Base-by-base conservation (phyloP, 2,113 vertebrate genomes). In the Xyliphius kryptos region DNA sequence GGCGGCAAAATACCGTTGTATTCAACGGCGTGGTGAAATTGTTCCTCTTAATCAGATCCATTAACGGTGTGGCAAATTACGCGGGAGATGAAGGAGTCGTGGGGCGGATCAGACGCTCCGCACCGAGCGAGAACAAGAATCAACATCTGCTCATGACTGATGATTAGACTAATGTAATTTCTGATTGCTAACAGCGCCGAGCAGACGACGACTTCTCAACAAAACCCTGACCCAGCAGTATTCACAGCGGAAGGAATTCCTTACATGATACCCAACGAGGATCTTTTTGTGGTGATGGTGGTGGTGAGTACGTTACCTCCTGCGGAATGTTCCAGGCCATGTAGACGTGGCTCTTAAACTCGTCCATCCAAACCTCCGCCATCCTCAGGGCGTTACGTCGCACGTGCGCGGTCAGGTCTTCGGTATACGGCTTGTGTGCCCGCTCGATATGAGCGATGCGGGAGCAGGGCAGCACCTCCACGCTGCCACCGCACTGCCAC, bases 361-460 rank as follows among this genome's bases (percentile, higher is more conserved):
- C 96, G 21, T 98, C 96, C 96, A 98, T 98, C 96, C 96, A 98
- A 53, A 98, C 95, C 67, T 98, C 94, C 0, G 96, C 96, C 56
- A 95, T 92, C 64, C 96, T 82, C 9, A 98, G 88, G 0, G 96
- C 95, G 0, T 98, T 98, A 19, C 96, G 86, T 13, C 96, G 91
- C 52, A 98, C 91, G 0, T 97, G 94, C 6, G 89, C 84, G 0
- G 92, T 95, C 12, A 98, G 86, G 63, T 98, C 92, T 63, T 95
- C 93, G 0, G 96, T 97, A 84, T 98, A 98, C 0, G 96, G 96
- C 71, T 98, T 98, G 56, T 97, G 95, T 1, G 94, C 94, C 1
- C 96, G 86, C 67, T 98, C 96, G 0, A 98, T 98, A 74, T 98
- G 96, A 52, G 95, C 95, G 15, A 98, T 93, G 63, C 90, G 85